Evolutionary conservation across 1,140 invertebrate species (phyloP).

Genomic region (Ips typographus): DNA sequence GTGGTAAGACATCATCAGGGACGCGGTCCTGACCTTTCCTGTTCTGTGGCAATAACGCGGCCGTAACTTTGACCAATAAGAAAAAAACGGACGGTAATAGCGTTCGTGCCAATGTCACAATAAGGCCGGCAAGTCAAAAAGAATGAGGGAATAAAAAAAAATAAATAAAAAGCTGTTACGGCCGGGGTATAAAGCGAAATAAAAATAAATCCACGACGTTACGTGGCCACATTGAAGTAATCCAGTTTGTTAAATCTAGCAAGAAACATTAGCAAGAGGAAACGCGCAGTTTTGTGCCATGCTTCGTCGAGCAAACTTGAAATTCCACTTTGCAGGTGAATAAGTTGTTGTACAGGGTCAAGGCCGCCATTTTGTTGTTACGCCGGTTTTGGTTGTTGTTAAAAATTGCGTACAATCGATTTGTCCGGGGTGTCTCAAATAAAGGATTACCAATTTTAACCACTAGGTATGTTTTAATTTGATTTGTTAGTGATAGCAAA

Average conservation of each 20-base stretch:
- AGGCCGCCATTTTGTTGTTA: slow-evolving; percentile 15
- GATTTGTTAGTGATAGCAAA: no score
- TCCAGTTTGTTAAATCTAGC: slow-evolving; percentile 26
- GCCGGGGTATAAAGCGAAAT: not conserved
- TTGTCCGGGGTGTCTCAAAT: not conserved
- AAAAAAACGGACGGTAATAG: no score
- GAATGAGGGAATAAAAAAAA: not conserved
- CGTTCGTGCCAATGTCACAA: no score
- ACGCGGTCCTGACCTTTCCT: no score
- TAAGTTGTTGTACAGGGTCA: slow-evolving; percentile 22
- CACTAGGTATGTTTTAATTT: no score
- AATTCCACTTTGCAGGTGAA: slow-evolving; percentile 30
- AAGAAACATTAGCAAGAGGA: slow-evolving; percentile 25
- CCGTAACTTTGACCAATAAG: no score
- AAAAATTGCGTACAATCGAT: no score
- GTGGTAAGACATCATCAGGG: no score
- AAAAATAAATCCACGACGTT: slow-evolving; percentile 10
- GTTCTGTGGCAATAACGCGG: no score
- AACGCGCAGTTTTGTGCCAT: slow-evolving; percentile 20
- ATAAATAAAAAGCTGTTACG: not conserved
- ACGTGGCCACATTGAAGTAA: slow-evolving; percentile 17
- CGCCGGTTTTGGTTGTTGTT: no score
- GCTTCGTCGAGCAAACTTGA: slow-evolving; percentile 20
- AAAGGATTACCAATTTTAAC: no score
- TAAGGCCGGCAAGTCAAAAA: no score